These are phyloP conservation scores for Bos taurus DNA, from an alignment of 2,113 vertebrate genomes.

Conservation along the genomic window ARS-UCD2.0 NC_037338.1:68252501-68253000, in stretches of 20 bases:
- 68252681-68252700: background rate
- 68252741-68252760: background rate
- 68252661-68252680: background rate
- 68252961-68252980: background rate
- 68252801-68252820: background rate
- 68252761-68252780: background rate
- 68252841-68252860: background rate
- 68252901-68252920: background rate
- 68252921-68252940: background rate
- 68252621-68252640: background rate
- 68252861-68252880: background rate
- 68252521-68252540: background rate
- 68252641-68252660: background rate
- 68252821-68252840: background rate
- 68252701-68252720: background rate
- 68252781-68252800: slow-evolving; percentile 4
- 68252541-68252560: background rate
- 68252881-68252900: background rate
- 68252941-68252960: background rate
- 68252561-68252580: background rate
- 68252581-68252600: background rate
- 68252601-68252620: background rate
- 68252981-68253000: background rate
- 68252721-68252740: background rate
- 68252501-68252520: background rate